These are phyloP conservation scores for Philereme transversata DNA, from an alignment of 2,888 invertebrate species.

Conservation along the genomic window DNA sequence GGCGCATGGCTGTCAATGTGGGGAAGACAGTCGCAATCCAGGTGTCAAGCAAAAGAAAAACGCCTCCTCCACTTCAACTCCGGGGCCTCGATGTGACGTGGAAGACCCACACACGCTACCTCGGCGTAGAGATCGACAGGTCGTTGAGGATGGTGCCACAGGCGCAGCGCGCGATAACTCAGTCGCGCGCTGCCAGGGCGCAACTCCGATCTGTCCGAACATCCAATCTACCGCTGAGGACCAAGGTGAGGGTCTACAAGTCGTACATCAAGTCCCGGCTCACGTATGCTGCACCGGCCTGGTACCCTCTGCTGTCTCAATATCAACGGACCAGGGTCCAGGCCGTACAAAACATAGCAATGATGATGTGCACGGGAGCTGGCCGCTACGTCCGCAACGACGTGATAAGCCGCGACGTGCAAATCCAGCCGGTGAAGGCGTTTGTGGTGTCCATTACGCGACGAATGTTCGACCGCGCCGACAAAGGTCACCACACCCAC, in stretches of 20 bases:
- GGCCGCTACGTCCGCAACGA: constrained; percentile 18
- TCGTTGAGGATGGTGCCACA: constrained; percentile 29
- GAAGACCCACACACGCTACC: constrained; percentile 26
- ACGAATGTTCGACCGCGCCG: constrained; percentile 7
- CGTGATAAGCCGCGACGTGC: constrained; percentile 10
- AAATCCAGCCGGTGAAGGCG: constrained; percentile 6
- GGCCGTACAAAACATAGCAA: background rate
- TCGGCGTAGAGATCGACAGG: constrained; percentile 26
- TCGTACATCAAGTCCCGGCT: constrained; percentile 21
- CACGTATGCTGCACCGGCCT: constrained; percentile 26
- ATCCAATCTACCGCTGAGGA: constrained; percentile 4
- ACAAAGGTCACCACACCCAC: constrained; percentile 4
- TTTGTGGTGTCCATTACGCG: constrained; percentile 1
- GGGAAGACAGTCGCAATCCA: constrained; percentile 28
- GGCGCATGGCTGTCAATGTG: constrained; percentile 33
- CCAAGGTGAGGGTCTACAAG: constrained; percentile 36
- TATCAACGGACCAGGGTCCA: background rate
- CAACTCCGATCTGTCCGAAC: constrained; percentile 29
- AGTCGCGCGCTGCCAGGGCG: constrained; percentile 14
- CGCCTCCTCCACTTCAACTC: constrained; percentile 6
- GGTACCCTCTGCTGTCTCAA: constrained; percentile 11
- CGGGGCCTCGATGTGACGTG: constrained; percentile 22
- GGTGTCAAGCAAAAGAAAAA: background rate
- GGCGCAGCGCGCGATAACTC: constrained; percentile 13
- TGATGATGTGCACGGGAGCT: background rate